Percentiles rank a stretch among this genome's conserved stretches.
phyloP scores from a whole-genome alignment of 1,140 invertebrate genomes.

The Oppia nitens region DNA sequence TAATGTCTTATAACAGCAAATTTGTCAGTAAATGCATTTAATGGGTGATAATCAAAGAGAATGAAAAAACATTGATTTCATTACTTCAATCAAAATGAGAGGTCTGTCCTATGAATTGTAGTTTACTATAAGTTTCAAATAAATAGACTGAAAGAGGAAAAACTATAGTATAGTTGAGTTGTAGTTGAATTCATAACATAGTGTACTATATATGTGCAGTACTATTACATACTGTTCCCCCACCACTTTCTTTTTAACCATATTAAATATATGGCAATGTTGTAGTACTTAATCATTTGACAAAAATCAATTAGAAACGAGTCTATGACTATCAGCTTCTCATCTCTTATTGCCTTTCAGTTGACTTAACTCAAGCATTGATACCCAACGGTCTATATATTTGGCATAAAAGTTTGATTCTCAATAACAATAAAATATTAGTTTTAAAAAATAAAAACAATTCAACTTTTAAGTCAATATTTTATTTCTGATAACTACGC shows the following conservation, averaged over 20 bases:
- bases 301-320: slow-evolving; percentile 2
- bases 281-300: neutral
- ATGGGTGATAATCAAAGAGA: slow-evolving; percentile 2
- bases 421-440: no score
- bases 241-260: neutral
- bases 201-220: neutral
- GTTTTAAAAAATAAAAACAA: no score
- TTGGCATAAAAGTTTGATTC: no score
- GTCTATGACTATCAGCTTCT: neutral
- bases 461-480: no score
- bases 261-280: neutral
- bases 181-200: no score
- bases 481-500: no score
- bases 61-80: slow-evolving; percentile 2
- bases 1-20: no score
- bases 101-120: no score
- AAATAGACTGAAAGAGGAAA: no score
- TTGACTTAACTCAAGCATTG: neutral
- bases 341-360: neutral
- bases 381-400: no score
- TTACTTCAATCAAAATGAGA: neutral
- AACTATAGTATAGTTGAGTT: no score
- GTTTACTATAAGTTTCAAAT: no score
- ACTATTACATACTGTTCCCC: neutral
- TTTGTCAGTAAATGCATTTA: neutral